Conservation (phyloP, 2,888 invertebrate species). For the Eilema sororculum region DNA sequence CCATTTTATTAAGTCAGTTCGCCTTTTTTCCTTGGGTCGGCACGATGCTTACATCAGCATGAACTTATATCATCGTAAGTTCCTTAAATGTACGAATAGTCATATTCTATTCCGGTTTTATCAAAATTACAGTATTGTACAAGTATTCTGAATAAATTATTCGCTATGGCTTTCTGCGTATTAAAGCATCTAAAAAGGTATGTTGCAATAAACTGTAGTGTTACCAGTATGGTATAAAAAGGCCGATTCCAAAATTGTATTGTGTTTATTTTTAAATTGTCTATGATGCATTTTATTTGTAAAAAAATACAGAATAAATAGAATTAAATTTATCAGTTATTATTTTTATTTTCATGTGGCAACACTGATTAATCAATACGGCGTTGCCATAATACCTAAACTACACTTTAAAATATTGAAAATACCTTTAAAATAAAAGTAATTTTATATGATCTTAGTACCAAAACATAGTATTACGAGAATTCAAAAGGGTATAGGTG, state of each 20-base stretch:
- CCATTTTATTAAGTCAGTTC: slow-evolving; percentile 50
- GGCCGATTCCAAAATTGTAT: slow-evolving; percentile 48
- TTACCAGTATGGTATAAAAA: slow-evolving; percentile 40
- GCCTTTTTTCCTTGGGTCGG: slow-evolving; percentile 47
- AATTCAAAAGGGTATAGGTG: slow-evolving; percentile 65
- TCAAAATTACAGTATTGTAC: slow-evolving; percentile 44
- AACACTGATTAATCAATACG: slow-evolving; percentile 35
- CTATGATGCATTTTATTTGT: slow-evolving; percentile 44
- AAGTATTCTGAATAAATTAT: slow-evolving; percentile 16
- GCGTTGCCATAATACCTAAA: slow-evolving; percentile 50
- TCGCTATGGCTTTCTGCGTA: slow-evolving; percentile 18
- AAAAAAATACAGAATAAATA: slow-evolving; percentile 24
- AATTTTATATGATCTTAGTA: slow-evolving; percentile 54
- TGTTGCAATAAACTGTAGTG: slow-evolving; percentile 26
- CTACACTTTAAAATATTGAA: slow-evolving; percentile 35
- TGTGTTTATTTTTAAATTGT: slow-evolving; percentile 42
- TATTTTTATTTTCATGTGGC: slow-evolving; percentile 24
- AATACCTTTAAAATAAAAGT: slow-evolving; percentile 38
- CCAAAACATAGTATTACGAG: slow-evolving; percentile 66
- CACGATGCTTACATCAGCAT: slow-evolving; percentile 66
- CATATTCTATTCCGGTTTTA: slow-evolving; percentile 54
- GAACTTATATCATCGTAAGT: slow-evolving; percentile 47
- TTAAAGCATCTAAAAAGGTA: neutral
- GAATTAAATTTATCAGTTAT: slow-evolving; percentile 22
- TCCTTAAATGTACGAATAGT: slow-evolving; percentile 47